Base-by-base conservation (phyloP, 2,888 invertebrate species). In the Gymnosoma rotundatum region DNA sequence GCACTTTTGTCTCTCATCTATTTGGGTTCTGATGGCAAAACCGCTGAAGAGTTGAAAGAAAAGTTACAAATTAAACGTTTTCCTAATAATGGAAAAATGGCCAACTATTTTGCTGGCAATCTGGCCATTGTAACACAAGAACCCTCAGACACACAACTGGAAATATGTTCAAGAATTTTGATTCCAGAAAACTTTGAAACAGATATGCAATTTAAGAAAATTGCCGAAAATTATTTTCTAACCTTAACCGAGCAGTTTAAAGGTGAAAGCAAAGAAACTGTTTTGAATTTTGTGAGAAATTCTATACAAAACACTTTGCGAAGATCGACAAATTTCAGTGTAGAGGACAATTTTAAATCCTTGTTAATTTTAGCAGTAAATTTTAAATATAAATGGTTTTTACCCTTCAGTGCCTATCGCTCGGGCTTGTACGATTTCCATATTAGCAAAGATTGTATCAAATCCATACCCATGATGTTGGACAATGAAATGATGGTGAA, bases 1-100 rank as follows among this genome's bases (percentile, higher is more conserved):
- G 90, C 96, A 78, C 94, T 95, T 0, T 90, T 97, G 78, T 95
- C 95, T 0, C 93, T 96, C 86, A 93, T 97, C 1, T 95, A 94
- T 83, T 95, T 96, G 90, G 97, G 96, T 1, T 94, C 96, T 0
- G 93, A 93, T 50, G 95, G 95, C 0, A 86, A 91, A 58, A 91
- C 91, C 0, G 91, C 91, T 0, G 89, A 89, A 69, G 89, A 91
- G 25, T 66, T 91, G 36, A 88, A 89, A 69, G 78, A 86, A 4
- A 72, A 86, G 16, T 56, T 91, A 38, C 85, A 89, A 25, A 85
- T 91, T 36, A 86, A 88, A 72, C 86, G 89, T 21, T 89, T 90
- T 8, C 87, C 88, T 38, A 86, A 90, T 42, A 89, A 90, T 79
- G 87, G 88, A 5, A 89, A 88, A 82, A 89, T 91, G 89, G 90